Evolutionary conservation across 2,113 vertebrate genomes (phyloP).

Genomic region (Synodontis membranacea): DNA sequence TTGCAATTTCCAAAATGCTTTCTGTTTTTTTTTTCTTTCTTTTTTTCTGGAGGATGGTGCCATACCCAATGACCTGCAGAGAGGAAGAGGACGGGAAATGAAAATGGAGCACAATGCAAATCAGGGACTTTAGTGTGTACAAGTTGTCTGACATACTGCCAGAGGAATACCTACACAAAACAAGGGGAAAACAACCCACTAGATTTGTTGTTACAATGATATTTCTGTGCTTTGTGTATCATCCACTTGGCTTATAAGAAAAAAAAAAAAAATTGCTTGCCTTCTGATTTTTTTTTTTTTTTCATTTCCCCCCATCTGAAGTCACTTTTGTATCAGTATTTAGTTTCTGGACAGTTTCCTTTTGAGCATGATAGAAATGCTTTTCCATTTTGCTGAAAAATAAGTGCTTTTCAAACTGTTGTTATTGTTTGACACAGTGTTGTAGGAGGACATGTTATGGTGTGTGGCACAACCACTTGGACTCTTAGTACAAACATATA

Average conservation of each 20-base stretch:
- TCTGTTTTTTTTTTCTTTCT: too few species aligned
- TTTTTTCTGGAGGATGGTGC: conserved; percentile 71
- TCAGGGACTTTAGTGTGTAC: conserved; percentile 65
- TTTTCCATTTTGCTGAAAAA: conserved; percentile 70
- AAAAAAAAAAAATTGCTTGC: conserved; percentile 76
- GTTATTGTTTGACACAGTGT: conserved; percentile 78
- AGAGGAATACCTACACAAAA: conserved; percentile 60
- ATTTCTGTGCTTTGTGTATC: conserved; percentile 74
- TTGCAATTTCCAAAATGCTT: conserved; percentile 52
- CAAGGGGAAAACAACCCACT: conserved; percentile 55
- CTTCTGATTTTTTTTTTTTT: conserved; percentile 71
- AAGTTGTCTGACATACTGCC: conserved; percentile 66
- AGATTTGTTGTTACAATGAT: conserved; percentile 68
- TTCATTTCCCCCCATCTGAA: conserved; percentile 59
- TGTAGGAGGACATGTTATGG: conserved; percentile 75
- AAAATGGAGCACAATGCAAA: conserved; percentile 67
- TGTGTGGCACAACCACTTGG: conserved; percentile 80
- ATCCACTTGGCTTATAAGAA: conserved; percentile 72
- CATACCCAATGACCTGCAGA: conserved; percentile 58
- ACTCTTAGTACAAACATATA: conserved; percentile 79
- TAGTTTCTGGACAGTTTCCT: conserved; percentile 67
- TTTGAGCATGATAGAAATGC: conserved; percentile 74
- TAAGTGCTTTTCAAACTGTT: conserved; percentile 79
- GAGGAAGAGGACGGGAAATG: conserved; percentile 46
- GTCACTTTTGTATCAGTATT: conserved; percentile 76